These are phyloP conservation scores for Morpho helenor DNA, from an alignment of 2,888 invertebrate species.

Conservation along the genomic window DNA sequence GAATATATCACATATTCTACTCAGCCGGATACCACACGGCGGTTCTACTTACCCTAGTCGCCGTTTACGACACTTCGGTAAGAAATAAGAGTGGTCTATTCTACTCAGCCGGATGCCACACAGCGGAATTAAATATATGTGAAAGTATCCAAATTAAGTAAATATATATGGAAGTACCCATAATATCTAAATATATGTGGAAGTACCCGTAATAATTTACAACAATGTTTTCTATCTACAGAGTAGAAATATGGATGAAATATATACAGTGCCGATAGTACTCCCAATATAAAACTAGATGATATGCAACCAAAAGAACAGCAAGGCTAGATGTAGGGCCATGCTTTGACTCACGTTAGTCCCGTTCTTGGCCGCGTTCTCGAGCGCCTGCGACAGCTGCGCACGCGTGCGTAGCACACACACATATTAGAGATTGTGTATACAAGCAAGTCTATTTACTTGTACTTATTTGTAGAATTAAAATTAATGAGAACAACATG, in stretches of 20 bases:
- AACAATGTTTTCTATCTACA: constrained; percentile 1
- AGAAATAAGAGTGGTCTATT: no score
- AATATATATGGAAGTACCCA: no score
- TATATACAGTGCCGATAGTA: constrained; percentile 22
- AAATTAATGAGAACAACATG: no score
- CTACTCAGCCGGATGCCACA: no score
- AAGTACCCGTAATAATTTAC: no score
- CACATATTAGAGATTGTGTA: constrained; percentile 53
- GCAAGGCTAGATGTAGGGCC: constrained; percentile 41
- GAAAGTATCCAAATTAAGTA: no score
- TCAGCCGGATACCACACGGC: no score
- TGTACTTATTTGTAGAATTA: no score
- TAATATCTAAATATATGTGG: not conserved
- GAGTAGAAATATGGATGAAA: constrained; percentile 4
- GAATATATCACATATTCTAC: no score
- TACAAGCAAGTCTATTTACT: constrained; percentile 49
- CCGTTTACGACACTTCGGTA: no score
- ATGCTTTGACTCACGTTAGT: constrained; percentile 78
- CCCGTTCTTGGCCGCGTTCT: constrained; percentile 84
- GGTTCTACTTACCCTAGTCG: no score
- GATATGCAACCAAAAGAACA: constrained; percentile 32
- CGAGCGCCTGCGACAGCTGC: constrained; percentile 83
- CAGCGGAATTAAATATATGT: not conserved
- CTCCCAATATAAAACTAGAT: constrained; percentile 25
- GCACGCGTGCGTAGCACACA: constrained; percentile 63